Conservation (phyloP, 2,888 invertebrate species). For the Drosophila koepferae region DNA sequence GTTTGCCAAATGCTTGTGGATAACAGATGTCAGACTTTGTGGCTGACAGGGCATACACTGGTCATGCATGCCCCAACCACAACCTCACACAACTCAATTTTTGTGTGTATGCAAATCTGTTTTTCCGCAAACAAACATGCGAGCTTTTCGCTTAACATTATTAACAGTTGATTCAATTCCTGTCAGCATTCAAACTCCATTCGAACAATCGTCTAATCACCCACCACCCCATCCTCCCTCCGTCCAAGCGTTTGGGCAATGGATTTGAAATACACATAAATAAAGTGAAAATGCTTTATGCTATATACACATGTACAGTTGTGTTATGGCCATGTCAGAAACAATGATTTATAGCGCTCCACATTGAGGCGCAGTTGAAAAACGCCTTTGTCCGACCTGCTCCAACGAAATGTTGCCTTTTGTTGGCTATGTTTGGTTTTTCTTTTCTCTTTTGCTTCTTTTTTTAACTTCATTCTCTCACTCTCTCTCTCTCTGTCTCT, state of each 20-base stretch:
- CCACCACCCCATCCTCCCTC: too few species aligned
- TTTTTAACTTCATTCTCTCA: background rate
- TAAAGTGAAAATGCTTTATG: background rate
- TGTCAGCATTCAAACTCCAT: background rate
- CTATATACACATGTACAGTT: background rate
- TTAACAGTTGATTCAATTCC: constrained; percentile 10
- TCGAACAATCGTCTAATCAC: background rate
- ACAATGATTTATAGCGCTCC: constrained; percentile 8
- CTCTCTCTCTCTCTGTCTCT: background rate
- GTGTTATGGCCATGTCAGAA: background rate
- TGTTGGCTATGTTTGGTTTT: constrained; percentile 2
- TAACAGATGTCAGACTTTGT: background rate
- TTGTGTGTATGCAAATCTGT: constrained; percentile 8
- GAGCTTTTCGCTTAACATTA: constrained; percentile 6
- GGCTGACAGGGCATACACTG: background rate
- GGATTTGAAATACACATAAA: background rate
- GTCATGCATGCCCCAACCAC: background rate
- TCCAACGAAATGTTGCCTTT: background rate
- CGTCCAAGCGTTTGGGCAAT: background rate
- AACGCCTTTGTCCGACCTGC: background rate
- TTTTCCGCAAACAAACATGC: constrained; percentile 36
- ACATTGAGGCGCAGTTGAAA: background rate
- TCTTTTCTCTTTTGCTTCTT: background rate
- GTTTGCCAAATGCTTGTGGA: background rate
- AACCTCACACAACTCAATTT: background rate